These are phyloP conservation scores for Rhabditoides inermis DNA, from an alignment of 2,888 invertebrate genomes.

Conservation along the genomic window DNA sequence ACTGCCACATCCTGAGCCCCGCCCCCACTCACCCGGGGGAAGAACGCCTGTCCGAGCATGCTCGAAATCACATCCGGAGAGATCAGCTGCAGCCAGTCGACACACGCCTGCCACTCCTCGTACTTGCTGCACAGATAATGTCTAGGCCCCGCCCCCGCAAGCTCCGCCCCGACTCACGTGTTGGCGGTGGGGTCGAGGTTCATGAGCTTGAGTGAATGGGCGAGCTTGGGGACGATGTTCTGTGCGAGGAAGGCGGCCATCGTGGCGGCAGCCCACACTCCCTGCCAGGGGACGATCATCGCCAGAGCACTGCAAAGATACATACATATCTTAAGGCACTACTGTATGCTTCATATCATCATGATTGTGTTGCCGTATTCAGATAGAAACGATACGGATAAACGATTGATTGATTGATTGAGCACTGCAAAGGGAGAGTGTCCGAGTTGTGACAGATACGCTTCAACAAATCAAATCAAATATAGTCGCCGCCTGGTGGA, in stretches of 20 bases:
- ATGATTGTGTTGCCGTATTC: too few species aligned
- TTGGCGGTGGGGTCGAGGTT: background rate
- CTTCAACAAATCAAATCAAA: too few species aligned
- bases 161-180: background rate
- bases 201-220: background rate
- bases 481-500: too few species aligned
- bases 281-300: constrained; percentile 82
- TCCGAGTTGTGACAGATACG: too few species aligned
- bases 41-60: constrained; percentile 77
- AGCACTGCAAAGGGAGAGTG: too few species aligned
- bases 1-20: too few species aligned
- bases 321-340: too few species aligned
- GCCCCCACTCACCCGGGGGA: constrained; percentile 69
- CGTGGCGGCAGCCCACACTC: constrained; percentile 68
- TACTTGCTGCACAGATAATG: too few species aligned
- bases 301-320: constrained; percentile 69
- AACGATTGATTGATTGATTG: too few species aligned
- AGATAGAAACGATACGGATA: too few species aligned
- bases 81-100: constrained; percentile 81
- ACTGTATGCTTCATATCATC: too few species aligned
- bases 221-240: constrained; percentile 71
- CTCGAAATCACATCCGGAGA: constrained; percentile 70
- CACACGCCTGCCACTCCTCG: constrained; percentile 56
- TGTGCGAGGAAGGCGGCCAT: constrained; percentile 74
- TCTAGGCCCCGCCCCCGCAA: too few species aligned